Conservation (phyloP, 2,113 vertebrate genomes). For the Rhinichthys klamathensis region DNA sequence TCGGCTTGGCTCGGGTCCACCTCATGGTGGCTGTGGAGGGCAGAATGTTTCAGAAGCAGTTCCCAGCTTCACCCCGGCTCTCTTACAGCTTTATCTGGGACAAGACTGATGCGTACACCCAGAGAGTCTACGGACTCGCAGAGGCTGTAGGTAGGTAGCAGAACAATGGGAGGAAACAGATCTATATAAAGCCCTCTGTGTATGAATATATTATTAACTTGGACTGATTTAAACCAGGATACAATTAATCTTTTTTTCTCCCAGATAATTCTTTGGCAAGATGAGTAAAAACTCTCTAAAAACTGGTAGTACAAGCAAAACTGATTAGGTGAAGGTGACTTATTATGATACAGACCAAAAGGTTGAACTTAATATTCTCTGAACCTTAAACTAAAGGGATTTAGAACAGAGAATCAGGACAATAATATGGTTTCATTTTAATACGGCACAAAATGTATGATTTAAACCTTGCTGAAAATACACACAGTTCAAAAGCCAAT, state of each 20-base stretch:
- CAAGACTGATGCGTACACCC: slow-evolving; percentile 97
- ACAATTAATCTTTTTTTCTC: slow-evolving; percentile 19
- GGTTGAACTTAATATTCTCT: not conserved
- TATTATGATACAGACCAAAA: slow-evolving; percentile 4
- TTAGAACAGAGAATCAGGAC: not conserved
- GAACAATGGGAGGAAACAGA: slow-evolving; percentile 16
- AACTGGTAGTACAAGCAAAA: slow-evolving; percentile 1
- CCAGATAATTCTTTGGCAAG: slow-evolving; percentile 18
- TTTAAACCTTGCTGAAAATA: slow-evolving; percentile 18
- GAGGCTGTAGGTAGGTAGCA: slow-evolving; percentile 90
- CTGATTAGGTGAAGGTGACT: not conserved
- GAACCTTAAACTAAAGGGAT: not conserved
- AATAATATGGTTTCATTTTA: slow-evolving; percentile 6
- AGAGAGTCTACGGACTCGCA: slow-evolving; percentile 94
- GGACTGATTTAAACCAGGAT: slow-evolving; percentile 15
- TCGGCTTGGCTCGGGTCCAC: slow-evolving; percentile 97
- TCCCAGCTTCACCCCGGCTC: slow-evolving; percentile 94
- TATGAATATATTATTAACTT: slow-evolving; percentile 42
- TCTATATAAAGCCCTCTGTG: slow-evolving; percentile 34
- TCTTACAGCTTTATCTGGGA: slow-evolving; percentile 99
- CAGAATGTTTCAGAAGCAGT: slow-evolving; percentile 96
- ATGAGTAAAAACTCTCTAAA: not conserved
- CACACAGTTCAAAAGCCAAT: not conserved
- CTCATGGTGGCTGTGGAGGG: slow-evolving; percentile 98
- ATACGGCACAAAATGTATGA: not conserved